Evolutionary conservation across 2,113 vertebrate species (phyloP).

Genomic region (Theropithecus gelada): DNA sequence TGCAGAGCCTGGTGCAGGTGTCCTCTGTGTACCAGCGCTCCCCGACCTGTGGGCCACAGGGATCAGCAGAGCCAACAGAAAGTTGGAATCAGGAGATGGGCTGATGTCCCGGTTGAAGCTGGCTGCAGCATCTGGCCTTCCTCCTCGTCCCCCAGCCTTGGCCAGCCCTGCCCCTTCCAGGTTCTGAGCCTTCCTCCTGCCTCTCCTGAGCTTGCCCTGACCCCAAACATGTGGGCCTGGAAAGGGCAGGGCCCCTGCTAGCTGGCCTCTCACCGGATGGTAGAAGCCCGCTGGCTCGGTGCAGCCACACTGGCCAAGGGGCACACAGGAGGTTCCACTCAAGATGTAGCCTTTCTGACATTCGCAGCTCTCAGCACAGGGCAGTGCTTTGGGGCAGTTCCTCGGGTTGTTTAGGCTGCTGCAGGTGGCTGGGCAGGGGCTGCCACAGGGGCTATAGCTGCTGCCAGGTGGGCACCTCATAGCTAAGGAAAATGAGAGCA

Average conservation of each 20-base stretch:
- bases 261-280: constrained; percentile 80
- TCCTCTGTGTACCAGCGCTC: constrained; percentile 86
- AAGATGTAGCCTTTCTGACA: constrained; percentile 85
- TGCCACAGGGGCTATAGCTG: constrained; percentile 84
- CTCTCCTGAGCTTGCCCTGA: not conserved
- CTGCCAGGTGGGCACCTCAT: constrained; percentile 86
- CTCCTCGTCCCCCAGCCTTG: not conserved
- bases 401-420: constrained; percentile 65
- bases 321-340: constrained; percentile 89
- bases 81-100: not conserved
- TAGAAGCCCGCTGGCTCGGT: constrained; percentile 81
- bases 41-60: constrained; percentile 77
- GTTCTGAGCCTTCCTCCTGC: not conserved
- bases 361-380: constrained; percentile 89
- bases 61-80: not conserved
- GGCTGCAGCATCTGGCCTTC: not conserved
- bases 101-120: not conserved
- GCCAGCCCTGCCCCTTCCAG: too few species aligned
- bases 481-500: constrained; percentile 75
- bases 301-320: constrained; percentile 87
- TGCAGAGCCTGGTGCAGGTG: constrained; percentile 87
- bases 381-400: constrained; percentile 74
- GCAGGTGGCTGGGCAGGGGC: constrained; percentile 87
- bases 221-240: not conserved
- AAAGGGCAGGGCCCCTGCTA: not conserved